phyloP scores from a whole-genome alignment of 2,113 vertebrate genomes.

The Tetraodon nigroviridis region DNA sequence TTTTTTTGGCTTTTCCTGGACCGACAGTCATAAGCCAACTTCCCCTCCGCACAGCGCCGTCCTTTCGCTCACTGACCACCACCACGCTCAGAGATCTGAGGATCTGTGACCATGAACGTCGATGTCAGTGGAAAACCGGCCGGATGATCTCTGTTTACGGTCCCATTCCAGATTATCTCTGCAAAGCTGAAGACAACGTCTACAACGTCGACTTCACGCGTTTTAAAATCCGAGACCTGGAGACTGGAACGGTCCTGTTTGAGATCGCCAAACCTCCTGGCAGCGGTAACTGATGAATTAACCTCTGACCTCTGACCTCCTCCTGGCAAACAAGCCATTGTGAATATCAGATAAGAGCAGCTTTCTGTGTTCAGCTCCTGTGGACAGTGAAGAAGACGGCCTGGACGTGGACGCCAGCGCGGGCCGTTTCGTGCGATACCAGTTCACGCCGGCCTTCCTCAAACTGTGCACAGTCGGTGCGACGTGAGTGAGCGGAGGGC shows the following conservation, averaged over 20 bases:
- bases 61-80: neutral
- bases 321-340: neutral
- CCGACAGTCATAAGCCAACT: slow-evolving; percentile 38
- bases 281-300: slow-evolving; percentile 68
- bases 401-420: slow-evolving; percentile 81
- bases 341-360: neutral
- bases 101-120: too few species aligned
- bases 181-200: slow-evolving; percentile 93
- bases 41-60: slow-evolving; percentile 6
- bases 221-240: slow-evolving; percentile 96
- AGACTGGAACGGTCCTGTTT: slow-evolving; percentile 92
- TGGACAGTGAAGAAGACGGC: slow-evolving; percentile 80
- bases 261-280: slow-evolving; percentile 96
- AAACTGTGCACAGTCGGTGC: slow-evolving; percentile 92
- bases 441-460: slow-evolving; percentile 96
- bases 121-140: too few species aligned
- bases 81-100: too few species aligned
- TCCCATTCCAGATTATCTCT: slow-evolving; percentile 84
- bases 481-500: slow-evolving; percentile 80
- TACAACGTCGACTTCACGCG: slow-evolving; percentile 96
- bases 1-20: slow-evolving; percentile 21
- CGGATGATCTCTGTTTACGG: neutral
- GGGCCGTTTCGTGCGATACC: slow-evolving; percentile 95
- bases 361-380: slow-evolving; percentile 70
- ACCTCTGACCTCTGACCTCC: neutral